A percentile compares a stretch with the other conserved stretches of the same genome.
These are phyloP conservation scores for Mizuhopecten yessoensis DNA, from an alignment of 1,140 invertebrate genomes.

Conservation along the genomic window DNA sequence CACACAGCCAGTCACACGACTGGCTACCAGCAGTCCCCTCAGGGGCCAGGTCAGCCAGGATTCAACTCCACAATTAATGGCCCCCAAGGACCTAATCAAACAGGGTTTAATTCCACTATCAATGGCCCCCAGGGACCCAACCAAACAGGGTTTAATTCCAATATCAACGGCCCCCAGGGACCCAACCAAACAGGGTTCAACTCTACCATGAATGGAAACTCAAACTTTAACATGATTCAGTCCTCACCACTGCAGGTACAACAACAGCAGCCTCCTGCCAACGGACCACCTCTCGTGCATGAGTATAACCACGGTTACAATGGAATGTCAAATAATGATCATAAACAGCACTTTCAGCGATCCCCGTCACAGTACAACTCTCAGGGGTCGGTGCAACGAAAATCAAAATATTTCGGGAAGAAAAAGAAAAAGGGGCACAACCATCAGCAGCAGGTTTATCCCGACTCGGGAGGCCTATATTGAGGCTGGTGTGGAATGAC, in stretches of 20 bases:
- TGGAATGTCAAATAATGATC: slow-evolving; percentile 41
- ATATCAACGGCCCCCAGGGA: slow-evolving; percentile 41
- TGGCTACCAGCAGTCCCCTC: background rate
- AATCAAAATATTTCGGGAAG: slow-evolving; percentile 17
- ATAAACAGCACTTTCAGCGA: slow-evolving; percentile 50
- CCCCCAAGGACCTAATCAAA: slow-evolving; percentile 37
- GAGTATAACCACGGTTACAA: slow-evolving; percentile 60
- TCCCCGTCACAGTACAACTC: slow-evolving; percentile 47
- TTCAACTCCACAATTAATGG: background rate
- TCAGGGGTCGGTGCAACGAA: slow-evolving; percentile 25
- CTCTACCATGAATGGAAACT: slow-evolving; percentile 7
- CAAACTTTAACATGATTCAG: slow-evolving; percentile 48
- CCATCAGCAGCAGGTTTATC: slow-evolving; percentile 27
- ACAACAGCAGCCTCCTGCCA: slow-evolving; percentile 40
- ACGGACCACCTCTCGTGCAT: slow-evolving; percentile 54
- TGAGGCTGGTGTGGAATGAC: background rate
- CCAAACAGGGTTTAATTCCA: slow-evolving; percentile 44
- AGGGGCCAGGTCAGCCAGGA: slow-evolving; percentile 9
- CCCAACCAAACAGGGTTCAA: slow-evolving; percentile 3
- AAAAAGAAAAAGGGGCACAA: slow-evolving; percentile 23
- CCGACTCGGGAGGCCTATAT: background rate
- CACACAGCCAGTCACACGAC: background rate
- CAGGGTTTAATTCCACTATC: slow-evolving; percentile 25
- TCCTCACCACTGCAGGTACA: slow-evolving; percentile 39
- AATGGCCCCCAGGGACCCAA: background rate